A percentile compares a stretch with the other conserved stretches of the same genome.
These are phyloP conservation scores for Anoplolepis gracilipes DNA, from an alignment of 1,140 invertebrate species.

Conservation along the genomic window DNA sequence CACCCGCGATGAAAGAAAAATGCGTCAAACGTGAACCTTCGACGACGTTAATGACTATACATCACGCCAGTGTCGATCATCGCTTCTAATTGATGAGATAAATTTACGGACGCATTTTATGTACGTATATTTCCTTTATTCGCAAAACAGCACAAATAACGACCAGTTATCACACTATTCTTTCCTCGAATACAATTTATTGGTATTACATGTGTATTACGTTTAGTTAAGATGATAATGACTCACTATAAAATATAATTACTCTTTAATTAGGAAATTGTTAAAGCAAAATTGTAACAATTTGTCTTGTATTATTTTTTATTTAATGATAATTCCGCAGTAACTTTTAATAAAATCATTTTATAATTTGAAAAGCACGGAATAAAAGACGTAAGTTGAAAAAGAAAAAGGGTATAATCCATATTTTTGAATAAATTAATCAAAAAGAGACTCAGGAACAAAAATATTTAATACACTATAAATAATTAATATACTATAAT, in stretches of 20 bases:
- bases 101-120: constrained; percentile 37
- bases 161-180: constrained; percentile 20
- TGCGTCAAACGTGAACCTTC: constrained; percentile 11
- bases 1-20: constrained; percentile 8
- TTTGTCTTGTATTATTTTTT: background rate
- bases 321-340: background rate
- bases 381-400: background rate
- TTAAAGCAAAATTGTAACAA: background rate
- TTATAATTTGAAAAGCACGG: background rate
- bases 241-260: constrained; percentile 25
- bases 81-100: constrained; percentile 50
- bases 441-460: no score
- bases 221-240: background rate
- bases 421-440: background rate
- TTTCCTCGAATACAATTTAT: constrained; percentile 7
- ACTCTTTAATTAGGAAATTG: background rate
- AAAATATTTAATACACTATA: background rate
- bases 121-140: constrained; percentile 37
- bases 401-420: background rate
- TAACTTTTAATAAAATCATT: constrained; percentile 2
- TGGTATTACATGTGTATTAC: background rate
- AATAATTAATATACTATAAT: no score
- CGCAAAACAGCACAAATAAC: constrained; percentile 28
- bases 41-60: constrained; percentile 27
- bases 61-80: constrained; percentile 37